phyloP scores from a whole-genome alignment of 1,140 invertebrate species.

The Achatina immaculata region DNA sequence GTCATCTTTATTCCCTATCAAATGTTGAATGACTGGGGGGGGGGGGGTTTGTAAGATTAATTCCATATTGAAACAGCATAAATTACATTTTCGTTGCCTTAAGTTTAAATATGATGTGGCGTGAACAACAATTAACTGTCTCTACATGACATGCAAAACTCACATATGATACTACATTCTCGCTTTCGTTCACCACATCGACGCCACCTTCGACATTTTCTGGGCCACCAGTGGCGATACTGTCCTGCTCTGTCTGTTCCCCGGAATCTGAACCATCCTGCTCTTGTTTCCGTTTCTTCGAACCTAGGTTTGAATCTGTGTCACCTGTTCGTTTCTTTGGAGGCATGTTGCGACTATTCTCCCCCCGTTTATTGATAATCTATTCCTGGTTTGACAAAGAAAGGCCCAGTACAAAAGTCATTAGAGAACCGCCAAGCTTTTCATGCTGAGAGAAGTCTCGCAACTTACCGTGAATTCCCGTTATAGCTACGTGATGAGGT shows the following conservation, averaged over 20 bases:
- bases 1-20: no score
- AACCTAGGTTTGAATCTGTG: conserved; percentile 45
- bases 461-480: conserved; percentile 20
- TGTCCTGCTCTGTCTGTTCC: conserved; percentile 47
- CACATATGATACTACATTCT: conserved; percentile 45
- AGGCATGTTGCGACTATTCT: conserved; percentile 35
- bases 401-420: background rate
- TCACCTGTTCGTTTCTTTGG: conserved; percentile 55
- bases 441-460: conserved; percentile 12
- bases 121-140: background rate
- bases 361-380: background rate
- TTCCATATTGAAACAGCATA: background rate
- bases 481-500: background rate
- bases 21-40: no score
- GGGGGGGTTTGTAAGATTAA: no score
- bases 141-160: conserved; percentile 25
- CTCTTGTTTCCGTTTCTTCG: conserved; percentile 56
- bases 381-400: conserved; percentile 1
- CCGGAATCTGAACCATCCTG: conserved; percentile 49
- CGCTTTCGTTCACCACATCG: conserved; percentile 36
- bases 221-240: conserved; percentile 49
- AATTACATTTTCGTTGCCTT: no score
- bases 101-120: no score
- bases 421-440: conserved; percentile 23
- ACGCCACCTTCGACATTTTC: conserved; percentile 15